phyloP scores from a whole-genome alignment of 1,140 invertebrate species.

The Formica selysi region DNA sequence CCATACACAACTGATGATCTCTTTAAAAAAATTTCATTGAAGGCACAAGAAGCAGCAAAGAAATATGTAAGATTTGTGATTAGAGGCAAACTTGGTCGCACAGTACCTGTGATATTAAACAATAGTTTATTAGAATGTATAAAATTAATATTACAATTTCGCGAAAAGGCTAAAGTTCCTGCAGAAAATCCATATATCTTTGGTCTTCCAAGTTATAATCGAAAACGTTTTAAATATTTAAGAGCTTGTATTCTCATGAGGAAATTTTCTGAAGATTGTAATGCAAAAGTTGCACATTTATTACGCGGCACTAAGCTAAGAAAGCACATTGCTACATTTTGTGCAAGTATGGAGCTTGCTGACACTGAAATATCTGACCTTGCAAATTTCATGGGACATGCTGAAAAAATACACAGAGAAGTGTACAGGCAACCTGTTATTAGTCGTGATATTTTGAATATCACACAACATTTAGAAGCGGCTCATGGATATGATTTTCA shows the following conservation, averaged over 20 bases:
- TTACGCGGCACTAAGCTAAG: conserved; percentile 32
- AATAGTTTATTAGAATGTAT: conserved; percentile 2
- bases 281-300: conserved; percentile 33
- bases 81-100: conserved; percentile 15
- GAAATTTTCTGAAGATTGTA: conserved; percentile 23
- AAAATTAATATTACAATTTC: conserved; percentile 25
- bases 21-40: conserved; percentile 23
- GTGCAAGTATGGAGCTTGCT: conserved; percentile 21
- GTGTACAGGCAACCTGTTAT: conserved; percentile 27
- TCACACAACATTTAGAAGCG: conserved; percentile 31
- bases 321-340: conserved; percentile 38
- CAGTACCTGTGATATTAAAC: conserved; percentile 20
- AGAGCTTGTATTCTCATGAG: conserved; percentile 6
- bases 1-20: background rate
- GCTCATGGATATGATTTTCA: conserved; percentile 24
- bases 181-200: conserved; percentile 10
- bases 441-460: conserved; percentile 30
- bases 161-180: background rate
- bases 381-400: conserved; percentile 45
- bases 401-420: conserved; percentile 31
- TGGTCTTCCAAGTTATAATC: conserved; percentile 20
- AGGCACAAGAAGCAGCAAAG: background rate
- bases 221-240: conserved; percentile 24
- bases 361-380: conserved; percentile 38
- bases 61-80: conserved; percentile 29